A percentile compares a stretch with the other conserved stretches of the same genome.
Conservation (phyloP, 2,797 vertebrate genomes). For the Argentina silus region DNA sequence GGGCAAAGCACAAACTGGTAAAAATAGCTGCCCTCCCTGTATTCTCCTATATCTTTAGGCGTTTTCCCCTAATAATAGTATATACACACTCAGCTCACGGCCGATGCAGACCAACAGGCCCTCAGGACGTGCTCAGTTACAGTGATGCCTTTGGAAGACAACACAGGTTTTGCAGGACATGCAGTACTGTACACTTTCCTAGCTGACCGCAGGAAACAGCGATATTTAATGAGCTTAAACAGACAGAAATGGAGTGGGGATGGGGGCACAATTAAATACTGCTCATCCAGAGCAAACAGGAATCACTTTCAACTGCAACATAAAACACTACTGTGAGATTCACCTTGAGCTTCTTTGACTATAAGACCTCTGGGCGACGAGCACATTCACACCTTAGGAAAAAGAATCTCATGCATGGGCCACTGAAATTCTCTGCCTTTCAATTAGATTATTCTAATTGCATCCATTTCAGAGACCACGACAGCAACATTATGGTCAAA, state of each 20-base stretch:
- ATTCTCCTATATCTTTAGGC: slow-evolving; percentile 74
- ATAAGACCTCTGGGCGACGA: neutral
- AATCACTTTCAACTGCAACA: slow-evolving; percentile 41
- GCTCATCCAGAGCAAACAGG: slow-evolving; percentile 47
- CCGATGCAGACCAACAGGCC: slow-evolving; percentile 60
- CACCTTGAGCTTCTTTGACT: slow-evolving; percentile 27
- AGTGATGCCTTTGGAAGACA: slow-evolving; percentile 69
- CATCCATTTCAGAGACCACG: slow-evolving; percentile 36
- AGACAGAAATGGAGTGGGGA: slow-evolving; percentile 49
- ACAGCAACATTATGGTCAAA: slow-evolving; percentile 35
- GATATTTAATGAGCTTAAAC: slow-evolving; percentile 67
- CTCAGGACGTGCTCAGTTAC: slow-evolving; percentile 60
- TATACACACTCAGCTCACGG: slow-evolving; percentile 56
- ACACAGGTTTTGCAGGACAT: slow-evolving; percentile 56
- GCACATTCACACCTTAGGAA: neutral
- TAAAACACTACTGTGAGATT: slow-evolving; percentile 45
- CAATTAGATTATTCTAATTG: slow-evolving; percentile 42
- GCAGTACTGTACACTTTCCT: slow-evolving; percentile 51
- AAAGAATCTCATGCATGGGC: slow-evolving; percentile 27
- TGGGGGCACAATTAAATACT: slow-evolving; percentile 47
- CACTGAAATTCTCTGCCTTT: slow-evolving; percentile 32
- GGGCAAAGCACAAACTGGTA: slow-evolving; percentile 66
- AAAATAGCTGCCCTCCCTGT: slow-evolving; percentile 76
- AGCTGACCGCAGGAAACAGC: slow-evolving; percentile 40
- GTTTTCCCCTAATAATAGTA: slow-evolving; percentile 76